These are phyloP conservation scores for Subanguina moxae DNA, from an alignment of 1,140 invertebrate genomes.

Conservation along the genomic window DNA sequence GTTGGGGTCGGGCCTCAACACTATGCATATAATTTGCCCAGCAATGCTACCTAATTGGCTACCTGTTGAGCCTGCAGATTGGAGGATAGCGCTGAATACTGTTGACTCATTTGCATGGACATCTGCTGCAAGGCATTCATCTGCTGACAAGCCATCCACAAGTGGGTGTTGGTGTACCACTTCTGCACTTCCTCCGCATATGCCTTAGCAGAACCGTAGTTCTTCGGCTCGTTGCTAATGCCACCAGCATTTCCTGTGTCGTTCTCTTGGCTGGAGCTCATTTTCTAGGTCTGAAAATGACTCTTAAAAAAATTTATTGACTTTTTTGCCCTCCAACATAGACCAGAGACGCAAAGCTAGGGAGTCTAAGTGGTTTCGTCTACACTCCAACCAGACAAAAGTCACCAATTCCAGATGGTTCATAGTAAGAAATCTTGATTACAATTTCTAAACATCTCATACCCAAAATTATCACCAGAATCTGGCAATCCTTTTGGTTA, in stretches of 20 bases:
- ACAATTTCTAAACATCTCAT: too few relatives aligned
- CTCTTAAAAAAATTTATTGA: too few relatives aligned
- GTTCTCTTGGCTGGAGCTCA: not conserved
- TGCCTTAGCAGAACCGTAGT: slow-evolving; percentile 41
- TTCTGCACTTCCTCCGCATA: slow-evolving; percentile 43
- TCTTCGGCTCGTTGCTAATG: slow-evolving; percentile 2
- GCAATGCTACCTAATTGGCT: not conserved
- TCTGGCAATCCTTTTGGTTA: too few relatives aligned
- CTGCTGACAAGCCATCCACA: slow-evolving; percentile 29
- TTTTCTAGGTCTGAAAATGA: too few relatives aligned
- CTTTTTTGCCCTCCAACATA: too few relatives aligned
- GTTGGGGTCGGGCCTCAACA: not conserved
- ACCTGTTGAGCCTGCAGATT: slow-evolving; percentile 11
- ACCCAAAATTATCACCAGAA: too few relatives aligned
- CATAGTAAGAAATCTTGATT: too few relatives aligned
- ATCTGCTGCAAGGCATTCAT: not conserved
- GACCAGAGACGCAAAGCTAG: too few relatives aligned
- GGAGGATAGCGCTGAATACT: not conserved
- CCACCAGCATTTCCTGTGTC: not conserved
- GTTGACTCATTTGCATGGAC: slow-evolving; percentile 20
- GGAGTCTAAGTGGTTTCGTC: too few relatives aligned
- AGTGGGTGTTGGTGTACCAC: slow-evolving; percentile 15
- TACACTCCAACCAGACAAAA: too few relatives aligned
- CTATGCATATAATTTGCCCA: not conserved
- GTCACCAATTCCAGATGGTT: too few relatives aligned